Evolutionary conservation across 2,113 vertebrate genomes (phyloP), one percentile per base, ranked within the genome.

Genomic region (Campylorhamphus procurvoides): DNA sequence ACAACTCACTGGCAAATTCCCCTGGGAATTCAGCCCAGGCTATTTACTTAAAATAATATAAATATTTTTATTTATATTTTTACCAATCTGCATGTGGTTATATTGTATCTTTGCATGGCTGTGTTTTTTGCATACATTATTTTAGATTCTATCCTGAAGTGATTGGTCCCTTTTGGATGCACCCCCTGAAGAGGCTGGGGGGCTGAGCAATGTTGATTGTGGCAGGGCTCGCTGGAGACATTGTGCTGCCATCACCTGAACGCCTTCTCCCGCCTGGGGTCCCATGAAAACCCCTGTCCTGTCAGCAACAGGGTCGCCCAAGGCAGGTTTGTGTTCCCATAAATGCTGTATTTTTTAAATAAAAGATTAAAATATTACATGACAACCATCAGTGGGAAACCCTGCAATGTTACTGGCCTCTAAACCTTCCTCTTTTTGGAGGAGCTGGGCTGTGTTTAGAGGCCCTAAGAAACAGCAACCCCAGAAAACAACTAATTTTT

Each of bases 291-390:
- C 5, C 15, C 27, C 20, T 3, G 7, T 39, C 13, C 12, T 15
- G 1, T 16, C 40, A 19, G 31, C n/a, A 69, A 18, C 59, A 0
- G 0, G 27, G 66, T 25, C 39, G 27, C 15, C 27, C 1, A 1
- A 39, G 47, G 23, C 29, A 49, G 31, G 10, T 50, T 71, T 7
- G 2, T 60, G 56, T 27, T 50, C 59, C 53, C 37, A 18, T 1
- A 69, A 24, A 17, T 58, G 24, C 18, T 66, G 23, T 18, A 47
- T 52, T 77, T 75, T 23, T 74, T 91, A 42, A 29, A 46, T 10
- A 10, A 53, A 46, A 73, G 20, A 44, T 18, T 78, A 5, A 2
- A 4, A 28, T 40, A 3, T 6, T n/a, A 16, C 28, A 27, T 37
- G 3, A n/a, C 17, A 88, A 4, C 19, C 6, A 17, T 8, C 39